Percentiles rank a stretch among this genome's conserved stretches.
Evolutionary conservation across 2,797 vertebrate genomes (phyloP).

Genomic region (Hapalemur alaotrensis): DNA sequence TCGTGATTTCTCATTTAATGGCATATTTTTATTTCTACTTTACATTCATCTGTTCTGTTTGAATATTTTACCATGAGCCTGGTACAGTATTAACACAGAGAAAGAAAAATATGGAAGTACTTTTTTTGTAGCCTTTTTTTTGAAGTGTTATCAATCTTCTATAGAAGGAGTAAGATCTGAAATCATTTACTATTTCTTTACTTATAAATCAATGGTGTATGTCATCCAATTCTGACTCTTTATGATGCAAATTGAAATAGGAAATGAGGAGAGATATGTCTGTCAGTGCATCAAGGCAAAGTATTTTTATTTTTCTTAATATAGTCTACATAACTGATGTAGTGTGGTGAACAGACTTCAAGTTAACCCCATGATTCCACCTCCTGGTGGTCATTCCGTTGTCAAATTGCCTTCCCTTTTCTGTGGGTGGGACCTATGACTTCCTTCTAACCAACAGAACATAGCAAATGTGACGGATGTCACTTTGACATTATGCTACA

Average conservation of each 20-base stretch:
- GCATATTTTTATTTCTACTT: background rate
- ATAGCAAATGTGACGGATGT: background rate
- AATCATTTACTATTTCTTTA: background rate
- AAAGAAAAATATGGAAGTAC: background rate
- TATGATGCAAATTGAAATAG: background rate
- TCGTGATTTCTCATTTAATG: background rate
- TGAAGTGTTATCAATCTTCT: background rate
- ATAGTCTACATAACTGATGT: background rate
- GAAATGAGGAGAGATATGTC: background rate
- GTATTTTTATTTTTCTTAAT: background rate
- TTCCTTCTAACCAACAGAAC: background rate
- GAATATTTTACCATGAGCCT: background rate
- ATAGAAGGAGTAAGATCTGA: background rate
- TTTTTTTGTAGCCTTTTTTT: background rate
- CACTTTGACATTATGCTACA: background rate
- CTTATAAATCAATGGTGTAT: background rate
- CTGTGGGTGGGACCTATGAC: background rate
- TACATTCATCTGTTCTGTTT: background rate
- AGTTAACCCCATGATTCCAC: background rate
- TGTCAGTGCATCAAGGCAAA: background rate
- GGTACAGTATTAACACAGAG: background rate
- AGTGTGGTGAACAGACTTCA: background rate
- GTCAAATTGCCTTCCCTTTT: background rate
- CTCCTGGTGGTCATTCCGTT: background rate
- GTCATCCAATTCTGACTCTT: background rate